Evolutionary conservation across 2,888 invertebrate species (phyloP).

Genomic region (Stictocephala bisonia): DNA sequence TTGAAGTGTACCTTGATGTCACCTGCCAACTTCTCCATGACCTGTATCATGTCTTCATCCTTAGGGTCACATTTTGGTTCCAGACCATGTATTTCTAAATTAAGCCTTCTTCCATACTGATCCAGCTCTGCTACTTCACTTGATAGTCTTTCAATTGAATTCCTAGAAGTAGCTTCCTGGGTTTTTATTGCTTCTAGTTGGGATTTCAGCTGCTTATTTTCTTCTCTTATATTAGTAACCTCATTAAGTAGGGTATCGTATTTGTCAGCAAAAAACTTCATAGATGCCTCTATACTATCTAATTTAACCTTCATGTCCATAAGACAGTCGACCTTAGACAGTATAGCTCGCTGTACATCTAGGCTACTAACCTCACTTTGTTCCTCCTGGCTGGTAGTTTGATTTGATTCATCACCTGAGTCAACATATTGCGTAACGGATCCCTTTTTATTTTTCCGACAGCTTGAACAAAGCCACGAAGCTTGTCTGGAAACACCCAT

Average conservation of each 20-base stretch:
- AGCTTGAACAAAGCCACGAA: too few species aligned
- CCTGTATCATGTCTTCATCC: neutral
- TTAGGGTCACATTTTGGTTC: neutral
- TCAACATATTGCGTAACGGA: too few species aligned
- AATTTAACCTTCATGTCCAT: neutral
- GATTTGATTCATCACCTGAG: too few species aligned
- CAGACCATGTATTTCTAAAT: neutral
- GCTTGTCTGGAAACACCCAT: too few species aligned
- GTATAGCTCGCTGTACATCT: neutral
- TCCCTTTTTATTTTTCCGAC: too few species aligned
- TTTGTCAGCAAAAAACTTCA: slow-evolving; percentile 14
- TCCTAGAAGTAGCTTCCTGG: neutral
- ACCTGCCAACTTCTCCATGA: neutral
- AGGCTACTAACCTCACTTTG: slow-evolving; percentile 32
- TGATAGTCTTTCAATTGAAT: neutral
- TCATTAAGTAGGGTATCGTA: neutral
- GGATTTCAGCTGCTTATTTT: neutral
- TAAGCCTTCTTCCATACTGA: neutral
- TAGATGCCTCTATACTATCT: slow-evolving; percentile 8
- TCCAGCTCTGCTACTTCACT: neutral
- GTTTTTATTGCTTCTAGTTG: neutral
- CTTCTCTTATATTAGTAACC: neutral
- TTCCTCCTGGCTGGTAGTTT: too few species aligned
- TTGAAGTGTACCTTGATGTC: neutral
- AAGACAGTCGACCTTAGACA: neutral